Evolutionary conservation across 2,113 vertebrate species (phyloP).

Genomic region (Sceloporus undulatus): DNA sequence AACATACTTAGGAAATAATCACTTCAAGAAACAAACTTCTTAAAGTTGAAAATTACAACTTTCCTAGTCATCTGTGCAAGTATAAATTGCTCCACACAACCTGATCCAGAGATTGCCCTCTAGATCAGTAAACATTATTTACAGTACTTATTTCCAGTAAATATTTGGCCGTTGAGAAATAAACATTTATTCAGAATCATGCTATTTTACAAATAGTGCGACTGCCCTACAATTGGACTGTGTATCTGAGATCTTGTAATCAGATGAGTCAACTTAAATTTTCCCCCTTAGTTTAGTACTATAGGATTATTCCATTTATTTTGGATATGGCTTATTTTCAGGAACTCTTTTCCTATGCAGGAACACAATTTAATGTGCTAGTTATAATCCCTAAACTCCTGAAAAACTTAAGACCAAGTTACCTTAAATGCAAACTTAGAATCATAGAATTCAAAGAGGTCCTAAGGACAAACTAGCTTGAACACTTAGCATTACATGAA

Average conservation of each 20-base stretch:
- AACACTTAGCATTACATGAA: too few relatives aligned
- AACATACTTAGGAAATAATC: not conserved
- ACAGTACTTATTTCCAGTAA: not conserved
- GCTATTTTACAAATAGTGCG: not conserved
- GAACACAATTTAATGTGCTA: too few relatives aligned
- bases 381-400: too few relatives aligned
- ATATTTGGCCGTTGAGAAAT: not conserved
- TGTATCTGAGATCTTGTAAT: not conserved
- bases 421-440: too few relatives aligned
- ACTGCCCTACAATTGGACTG: not conserved
- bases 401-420: too few relatives aligned
- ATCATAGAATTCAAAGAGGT: too few relatives aligned
- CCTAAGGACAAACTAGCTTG: too few relatives aligned
- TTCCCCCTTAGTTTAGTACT: too few relatives aligned
- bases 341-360: too few relatives aligned
- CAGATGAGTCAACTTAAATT: not conserved
- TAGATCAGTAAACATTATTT: not conserved
- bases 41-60: not conserved
- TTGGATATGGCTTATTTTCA: not conserved
- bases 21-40: not conserved
- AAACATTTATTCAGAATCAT: not conserved
- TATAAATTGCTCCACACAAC: not conserved
- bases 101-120: not conserved
- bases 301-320: not conserved
- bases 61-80: not conserved